Evolutionary conservation across 1,140 invertebrate species (phyloP), one percentile per base, ranked within the genome.

Genomic region (Cotesia chilonis): DNA sequence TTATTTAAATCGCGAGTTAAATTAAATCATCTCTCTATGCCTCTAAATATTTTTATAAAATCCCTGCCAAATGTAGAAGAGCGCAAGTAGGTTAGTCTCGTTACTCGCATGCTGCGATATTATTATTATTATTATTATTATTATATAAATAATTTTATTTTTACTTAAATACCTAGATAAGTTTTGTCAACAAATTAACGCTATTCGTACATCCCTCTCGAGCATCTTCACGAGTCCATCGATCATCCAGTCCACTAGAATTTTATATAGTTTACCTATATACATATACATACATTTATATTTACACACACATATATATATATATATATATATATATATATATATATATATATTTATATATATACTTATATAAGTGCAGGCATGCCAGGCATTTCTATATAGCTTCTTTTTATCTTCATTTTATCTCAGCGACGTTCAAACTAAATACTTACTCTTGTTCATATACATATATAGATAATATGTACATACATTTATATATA

Each of bases 11-110:
- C 55, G 67, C 17, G 35, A 68, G 35, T 67, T 47, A 47, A 47
- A 9, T 47, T 47, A 47, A 47, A 47, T 67, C 37, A 54, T 67
- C 35, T 68, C 51, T 55, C 36, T 68, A 28, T 59, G 66, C n/a
- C 37, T 59, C 10, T 60, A 52, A 61, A 69, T 69, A 60, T 38
- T 47, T 47, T 47, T 9, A 47, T 47, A 64, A 60, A 51, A 41
- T 36, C 64, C 57, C 54, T 73, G 66, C 57, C 55, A 68, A 68
- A 61, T 63, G 47, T 67, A 74, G 63, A 47, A 68, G 55, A 57
- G 71, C 41, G 65, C 65, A 71, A 64, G 70, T 72, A 75, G 70
- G 74, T 61, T 70, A 69, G 55, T 36, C 57, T 51, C 41, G 28
- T 54, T 64, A 10, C 10, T 36, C 41, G 73, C 68, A 65, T 57